A percentile compares a stretch with the other conserved stretches of the same genome.
Conservation (phyloP, 2,888 invertebrate genomes). For the Oligia strigilis region DNA sequence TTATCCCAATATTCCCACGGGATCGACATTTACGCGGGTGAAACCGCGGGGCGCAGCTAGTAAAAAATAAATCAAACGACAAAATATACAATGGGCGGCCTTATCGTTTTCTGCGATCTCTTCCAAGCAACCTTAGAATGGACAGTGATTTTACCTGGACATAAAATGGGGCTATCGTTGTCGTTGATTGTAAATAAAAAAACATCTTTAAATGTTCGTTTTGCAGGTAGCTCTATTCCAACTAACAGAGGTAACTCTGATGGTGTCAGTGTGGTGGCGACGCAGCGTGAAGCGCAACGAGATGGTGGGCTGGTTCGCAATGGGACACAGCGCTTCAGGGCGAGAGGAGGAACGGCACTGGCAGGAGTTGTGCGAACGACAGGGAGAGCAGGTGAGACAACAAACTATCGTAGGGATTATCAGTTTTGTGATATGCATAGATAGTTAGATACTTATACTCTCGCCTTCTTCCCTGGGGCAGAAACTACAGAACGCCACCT, state of each 20-base stretch:
- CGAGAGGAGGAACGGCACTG: constrained; percentile 98
- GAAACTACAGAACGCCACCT: neutral
- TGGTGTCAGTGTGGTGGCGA: constrained; percentile 98
- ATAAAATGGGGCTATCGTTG: too few relatives aligned
- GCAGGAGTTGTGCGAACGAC: constrained; percentile 97
- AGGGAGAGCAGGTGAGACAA: constrained; percentile 93
- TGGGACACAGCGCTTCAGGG: constrained; percentile 97
- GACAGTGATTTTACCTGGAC: too few relatives aligned
- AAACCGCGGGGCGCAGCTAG: too few relatives aligned
- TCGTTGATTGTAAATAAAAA: too few relatives aligned
- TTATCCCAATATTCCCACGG: too few relatives aligned
- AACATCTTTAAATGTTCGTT: neutral
- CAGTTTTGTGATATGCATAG: neutral
- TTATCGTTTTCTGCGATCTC: too few relatives aligned
- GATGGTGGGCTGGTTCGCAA: constrained; percentile 99
- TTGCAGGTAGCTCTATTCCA: constrained; percentile 97
- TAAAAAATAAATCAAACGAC: too few relatives aligned
- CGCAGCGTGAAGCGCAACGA: constrained; percentile 98
- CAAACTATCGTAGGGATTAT: neutral
- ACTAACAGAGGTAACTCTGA: constrained; percentile 97
- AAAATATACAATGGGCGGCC: too few relatives aligned
- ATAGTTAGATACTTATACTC: neutral
- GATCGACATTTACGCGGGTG: too few relatives aligned
- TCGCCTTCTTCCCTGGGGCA: neutral
- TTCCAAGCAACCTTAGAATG: too few relatives aligned